A percentile compares a stretch with the other conserved stretches of the same genome.
Evolutionary conservation across 1,140 invertebrate species (phyloP).

Genomic region (Apis laboriosa): DNA sequence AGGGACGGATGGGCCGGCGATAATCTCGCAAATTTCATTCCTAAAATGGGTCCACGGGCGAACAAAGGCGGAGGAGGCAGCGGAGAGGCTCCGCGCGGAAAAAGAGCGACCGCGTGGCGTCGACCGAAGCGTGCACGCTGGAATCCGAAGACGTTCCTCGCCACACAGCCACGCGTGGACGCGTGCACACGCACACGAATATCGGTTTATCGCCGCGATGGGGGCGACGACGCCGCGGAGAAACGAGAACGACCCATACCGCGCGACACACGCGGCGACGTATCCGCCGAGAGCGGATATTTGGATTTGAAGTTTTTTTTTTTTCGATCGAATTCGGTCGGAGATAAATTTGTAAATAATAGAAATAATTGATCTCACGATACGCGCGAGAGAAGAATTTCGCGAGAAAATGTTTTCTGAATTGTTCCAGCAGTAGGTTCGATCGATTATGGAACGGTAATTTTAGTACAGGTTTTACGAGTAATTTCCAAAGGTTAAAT

Average conservation of each 20-base stretch:
- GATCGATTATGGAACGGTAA: too few relatives aligned
- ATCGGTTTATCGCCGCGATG: conserved; percentile 30
- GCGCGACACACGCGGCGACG: not conserved
- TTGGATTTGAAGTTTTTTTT: not conserved
- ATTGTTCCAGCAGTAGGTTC: too few relatives aligned
- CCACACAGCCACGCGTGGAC: not conserved
- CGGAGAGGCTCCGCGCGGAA: not conserved
- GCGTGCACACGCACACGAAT: not conserved
- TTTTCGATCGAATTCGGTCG: not conserved
- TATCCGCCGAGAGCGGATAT: not conserved
- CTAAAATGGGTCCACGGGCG: conserved; percentile 61
- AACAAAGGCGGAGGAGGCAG: conserved; percentile 1
- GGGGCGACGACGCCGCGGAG: conserved; percentile 20
- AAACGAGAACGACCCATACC: conserved; percentile 36
- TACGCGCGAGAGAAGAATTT: too few relatives aligned
- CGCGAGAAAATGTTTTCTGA: too few relatives aligned
- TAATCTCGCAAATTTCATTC: conserved; percentile 69
- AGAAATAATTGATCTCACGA: too few relatives aligned
- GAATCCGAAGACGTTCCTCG: conserved; percentile 26
- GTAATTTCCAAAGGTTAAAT: too few relatives aligned
- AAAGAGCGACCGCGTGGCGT: conserved; percentile 13
- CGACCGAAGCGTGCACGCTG: conserved; percentile 39
- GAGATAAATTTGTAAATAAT: too few relatives aligned
- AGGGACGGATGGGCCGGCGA: conserved; percentile 9
- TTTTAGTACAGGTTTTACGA: too few relatives aligned